phyloP scores from a whole-genome alignment of 2,113 vertebrate species.

The Setophaga petechia region DNA sequence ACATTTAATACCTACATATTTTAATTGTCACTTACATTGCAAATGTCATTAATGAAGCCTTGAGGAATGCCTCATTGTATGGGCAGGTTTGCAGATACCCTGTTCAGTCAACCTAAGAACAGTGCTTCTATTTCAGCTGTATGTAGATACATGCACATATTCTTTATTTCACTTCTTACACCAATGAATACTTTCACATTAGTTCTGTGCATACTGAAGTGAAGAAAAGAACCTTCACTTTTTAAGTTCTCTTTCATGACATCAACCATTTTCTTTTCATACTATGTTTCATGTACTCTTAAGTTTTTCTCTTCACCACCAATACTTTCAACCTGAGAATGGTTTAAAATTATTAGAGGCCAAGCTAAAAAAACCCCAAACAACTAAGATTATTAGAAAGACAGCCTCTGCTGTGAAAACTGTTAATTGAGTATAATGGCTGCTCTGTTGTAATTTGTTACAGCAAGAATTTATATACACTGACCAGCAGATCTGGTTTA shows the following conservation, averaged over 20 bases:
- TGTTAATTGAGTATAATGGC: not conserved
- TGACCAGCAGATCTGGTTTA: not conserved
- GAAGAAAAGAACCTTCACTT: not conserved
- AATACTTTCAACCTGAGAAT: not conserved
- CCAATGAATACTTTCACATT: not conserved
- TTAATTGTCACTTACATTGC: not conserved
- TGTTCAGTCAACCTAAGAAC: not conserved
- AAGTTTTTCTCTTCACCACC: not conserved
- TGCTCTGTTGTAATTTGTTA: not conserved
- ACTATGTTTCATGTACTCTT: not conserved
- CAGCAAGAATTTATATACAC: not conserved
- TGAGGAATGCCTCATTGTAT: not conserved
- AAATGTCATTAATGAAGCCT: not conserved
- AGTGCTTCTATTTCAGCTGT: not conserved
- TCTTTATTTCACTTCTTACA: not conserved
- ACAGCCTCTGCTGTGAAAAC: not conserved
- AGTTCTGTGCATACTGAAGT: not conserved
- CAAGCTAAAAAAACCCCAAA: not conserved
- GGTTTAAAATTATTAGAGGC: not conserved
- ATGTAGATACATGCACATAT: not conserved
- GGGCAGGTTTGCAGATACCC: not conserved
- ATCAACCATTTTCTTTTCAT: not conserved
- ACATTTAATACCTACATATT: not conserved
- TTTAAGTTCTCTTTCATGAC: not conserved
- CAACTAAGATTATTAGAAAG: not conserved